phyloP scores from a whole-genome alignment of 2,888 invertebrate species.

The Ariolimax columbianus region DNA sequence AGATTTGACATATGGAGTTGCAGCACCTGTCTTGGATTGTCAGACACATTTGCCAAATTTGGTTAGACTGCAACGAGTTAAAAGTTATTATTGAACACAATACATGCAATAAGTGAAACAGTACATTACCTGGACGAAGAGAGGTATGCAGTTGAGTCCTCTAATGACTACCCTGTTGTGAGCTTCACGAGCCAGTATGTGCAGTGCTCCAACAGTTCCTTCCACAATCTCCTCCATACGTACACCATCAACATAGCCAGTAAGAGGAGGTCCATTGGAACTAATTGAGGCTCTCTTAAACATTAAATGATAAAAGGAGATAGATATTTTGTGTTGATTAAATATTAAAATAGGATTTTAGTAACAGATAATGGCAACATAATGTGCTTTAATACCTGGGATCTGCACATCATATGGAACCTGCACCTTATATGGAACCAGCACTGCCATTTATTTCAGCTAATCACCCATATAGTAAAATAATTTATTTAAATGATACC shows the following conservation, averaged over 20 bases:
- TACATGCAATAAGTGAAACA: neutral
- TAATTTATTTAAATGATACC: too few relatives aligned
- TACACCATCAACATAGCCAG: slow-evolving; percentile 86
- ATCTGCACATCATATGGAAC: too few relatives aligned
- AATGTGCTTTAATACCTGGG: too few relatives aligned
- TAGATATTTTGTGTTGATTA: neutral
- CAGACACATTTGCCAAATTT: too few relatives aligned
- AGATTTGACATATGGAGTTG: too few relatives aligned
- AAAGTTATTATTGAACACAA: neutral
- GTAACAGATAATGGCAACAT: too few relatives aligned
- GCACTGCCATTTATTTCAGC: too few relatives aligned
- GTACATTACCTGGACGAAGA: slow-evolving; percentile 88
- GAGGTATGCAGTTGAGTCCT: slow-evolving; percentile 91
- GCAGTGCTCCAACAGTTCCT: slow-evolving; percentile 97
- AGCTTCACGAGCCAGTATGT: slow-evolving; percentile 95
- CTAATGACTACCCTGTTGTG: slow-evolving; percentile 95
- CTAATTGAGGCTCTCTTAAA: slow-evolving; percentile 88
- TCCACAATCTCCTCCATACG: slow-evolving; percentile 99
- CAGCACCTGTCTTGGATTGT: too few relatives aligned
- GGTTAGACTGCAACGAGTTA: too few relatives aligned
- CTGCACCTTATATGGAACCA: too few relatives aligned
- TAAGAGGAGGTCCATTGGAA: slow-evolving; percentile 85
- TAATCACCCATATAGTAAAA: too few relatives aligned
- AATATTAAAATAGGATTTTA: too few relatives aligned
- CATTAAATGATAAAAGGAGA: neutral